A percentile compares a stretch with the other conserved stretches of the same genome.
phyloP scores from a whole-genome alignment of 2,113 vertebrate species.

The Nibea coibor region DNA sequence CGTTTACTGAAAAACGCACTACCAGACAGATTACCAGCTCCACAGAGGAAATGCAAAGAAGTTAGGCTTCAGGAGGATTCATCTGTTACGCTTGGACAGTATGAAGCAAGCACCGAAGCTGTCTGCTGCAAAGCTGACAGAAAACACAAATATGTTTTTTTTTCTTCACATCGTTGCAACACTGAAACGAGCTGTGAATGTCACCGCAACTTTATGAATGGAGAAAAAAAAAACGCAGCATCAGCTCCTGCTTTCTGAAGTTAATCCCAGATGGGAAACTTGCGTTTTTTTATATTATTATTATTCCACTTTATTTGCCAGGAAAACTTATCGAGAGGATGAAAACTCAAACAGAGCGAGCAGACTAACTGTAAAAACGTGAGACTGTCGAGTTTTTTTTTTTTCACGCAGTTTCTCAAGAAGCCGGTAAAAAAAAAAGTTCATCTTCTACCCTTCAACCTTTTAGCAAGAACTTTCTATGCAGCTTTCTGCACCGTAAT shows the following conservation, averaged over 20 bases:
- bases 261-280: constrained; percentile 11
- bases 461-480: background rate
- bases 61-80: background rate
- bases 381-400: background rate
- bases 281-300: background rate
- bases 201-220: constrained; percentile 79
- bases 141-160: background rate
- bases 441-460: background rate
- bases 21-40: background rate
- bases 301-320: constrained; percentile 3
- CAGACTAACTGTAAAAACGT: constrained; percentile 27
- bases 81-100: background rate
- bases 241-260: constrained; percentile 36
- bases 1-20: background rate
- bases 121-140: constrained; percentile 11
- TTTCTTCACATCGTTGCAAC: constrained; percentile 23
- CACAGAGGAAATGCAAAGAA: too few species aligned
- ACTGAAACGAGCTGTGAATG: constrained; percentile 2
- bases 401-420: constrained; percentile 22
- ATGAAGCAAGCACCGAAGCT: background rate
- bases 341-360: background rate
- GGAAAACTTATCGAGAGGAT: constrained; percentile 7
- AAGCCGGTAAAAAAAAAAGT: constrained; percentile 48
- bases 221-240: constrained; percentile 37
- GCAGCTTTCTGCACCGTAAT: constrained; percentile 4